Evolutionary conservation across 1,140 invertebrate species (phyloP).

Genomic region (Bombus waltoni): DNA sequence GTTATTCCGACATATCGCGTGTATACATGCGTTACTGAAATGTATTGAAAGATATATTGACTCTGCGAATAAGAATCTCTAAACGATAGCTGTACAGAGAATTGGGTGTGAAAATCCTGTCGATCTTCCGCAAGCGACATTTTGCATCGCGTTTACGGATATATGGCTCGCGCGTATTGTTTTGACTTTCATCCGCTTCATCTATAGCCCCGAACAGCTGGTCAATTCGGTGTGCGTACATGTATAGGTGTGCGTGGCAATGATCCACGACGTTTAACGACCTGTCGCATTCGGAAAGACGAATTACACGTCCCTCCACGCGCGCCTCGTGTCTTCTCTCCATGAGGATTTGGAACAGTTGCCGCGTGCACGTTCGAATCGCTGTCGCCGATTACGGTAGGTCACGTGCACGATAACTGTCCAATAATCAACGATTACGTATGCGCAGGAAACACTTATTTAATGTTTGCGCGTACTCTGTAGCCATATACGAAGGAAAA

Average conservation of each 20-base stretch:
- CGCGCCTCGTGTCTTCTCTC: slow-evolving; percentile 49
- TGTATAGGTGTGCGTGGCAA: slow-evolving; percentile 57
- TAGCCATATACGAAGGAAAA: slow-evolving; percentile 3
- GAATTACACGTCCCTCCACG: slow-evolving; percentile 48
- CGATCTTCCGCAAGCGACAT: too few species aligned
- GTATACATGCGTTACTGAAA: background rate
- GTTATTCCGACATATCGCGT: background rate
- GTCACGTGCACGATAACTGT: slow-evolving; percentile 73
- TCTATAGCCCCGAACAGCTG: slow-evolving; percentile 36
- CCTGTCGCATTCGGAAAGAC: slow-evolving; percentile 44
- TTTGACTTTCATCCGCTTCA: slow-evolving; percentile 53
- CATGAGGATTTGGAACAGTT: slow-evolving; percentile 70
- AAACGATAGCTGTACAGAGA: background rate
- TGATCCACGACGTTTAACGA: slow-evolving; percentile 60
- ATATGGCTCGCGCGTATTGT: slow-evolving; percentile 43
- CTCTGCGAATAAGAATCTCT: background rate
- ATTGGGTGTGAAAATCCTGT: background rate
- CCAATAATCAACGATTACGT: slow-evolving; percentile 71
- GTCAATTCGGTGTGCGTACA: slow-evolving; percentile 20
- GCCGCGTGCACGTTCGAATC: slow-evolving; percentile 72
- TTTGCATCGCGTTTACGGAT: background rate
- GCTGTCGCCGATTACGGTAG: slow-evolving; percentile 71
- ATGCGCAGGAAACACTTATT: slow-evolving; percentile 60
- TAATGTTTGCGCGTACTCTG: slow-evolving; percentile 30
- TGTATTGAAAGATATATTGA: background rate